Base-by-base conservation (phyloP, 2,888 invertebrate species). In the Nemotelus pantherinus region DNA sequence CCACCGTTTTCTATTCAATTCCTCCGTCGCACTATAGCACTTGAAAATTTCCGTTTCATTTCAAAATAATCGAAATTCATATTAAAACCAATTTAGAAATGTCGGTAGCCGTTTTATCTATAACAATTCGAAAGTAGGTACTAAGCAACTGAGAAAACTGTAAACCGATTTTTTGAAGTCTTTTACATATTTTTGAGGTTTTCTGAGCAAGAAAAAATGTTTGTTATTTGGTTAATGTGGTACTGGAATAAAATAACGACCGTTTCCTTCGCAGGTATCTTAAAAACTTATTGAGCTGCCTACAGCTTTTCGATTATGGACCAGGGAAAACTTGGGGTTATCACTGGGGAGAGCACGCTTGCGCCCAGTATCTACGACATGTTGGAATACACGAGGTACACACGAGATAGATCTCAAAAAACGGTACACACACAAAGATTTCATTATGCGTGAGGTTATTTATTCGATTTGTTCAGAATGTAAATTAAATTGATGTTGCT, bases 281-380 rank as follows among this genome's bases (percentile, higher is more conserved):
- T 85, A 85, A 85, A 85, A 86, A 86, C 86, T 86, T 86, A 86
- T 86, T 86, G 86, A 84, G 86, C 86, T 81, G 77, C 83, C 83
- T 82, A 82, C 83, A 84, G 85, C 84, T 84, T 85, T 85, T 84
- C 82, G 85, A 83, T 84, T 85, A 85, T 85, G 86, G 86, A 86
- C 86, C 86, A 82, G 81, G 81, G 80, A 55, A 64, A 78, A 79
- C 76, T 77, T 67, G 68, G 53, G 25, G 50, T 68, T 57, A n/a
- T 68, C 25, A 39, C 44, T 45, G 39, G 43, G 47, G 41, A 50
- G 63, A 76, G 39, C 2, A 65, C 76, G 76, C 76, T 64, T 76
- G 76, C 76, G 76, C 50, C 55, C 43, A 25, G 25, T 25, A 25
- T 25, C 25, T 25, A 25, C 25, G 25, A 25, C 25, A 25, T 25